Conservation (phyloP, 2,113 vertebrate genomes). For the Spermophilus dauricus region DNA sequence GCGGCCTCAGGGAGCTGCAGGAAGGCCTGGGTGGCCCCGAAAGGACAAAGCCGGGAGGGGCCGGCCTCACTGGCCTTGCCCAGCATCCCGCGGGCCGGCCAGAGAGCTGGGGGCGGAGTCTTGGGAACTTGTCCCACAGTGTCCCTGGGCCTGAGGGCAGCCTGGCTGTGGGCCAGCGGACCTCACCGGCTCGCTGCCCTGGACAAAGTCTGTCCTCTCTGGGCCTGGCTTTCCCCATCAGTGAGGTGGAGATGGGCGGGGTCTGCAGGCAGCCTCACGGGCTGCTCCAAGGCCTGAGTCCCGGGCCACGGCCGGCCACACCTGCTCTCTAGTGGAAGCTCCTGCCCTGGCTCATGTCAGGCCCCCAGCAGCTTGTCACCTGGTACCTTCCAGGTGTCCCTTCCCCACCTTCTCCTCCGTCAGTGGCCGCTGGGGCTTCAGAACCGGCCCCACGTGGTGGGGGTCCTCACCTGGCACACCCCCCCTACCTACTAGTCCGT, state of each 20-base stretch:
- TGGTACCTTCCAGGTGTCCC: not conserved
- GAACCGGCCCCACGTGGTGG: not conserved
- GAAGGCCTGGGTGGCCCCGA: not conserved
- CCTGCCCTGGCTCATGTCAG: not conserved
- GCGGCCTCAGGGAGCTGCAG: not conserved
- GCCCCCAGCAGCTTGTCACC: too few relatives aligned
- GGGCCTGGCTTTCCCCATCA: not conserved
- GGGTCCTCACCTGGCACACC: not conserved
- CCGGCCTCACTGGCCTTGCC: fast-evolving
- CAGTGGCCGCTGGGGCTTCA: not conserved
- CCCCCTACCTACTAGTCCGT: not conserved
- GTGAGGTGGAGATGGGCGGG: not conserved
- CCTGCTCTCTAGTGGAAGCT: fast-evolving
- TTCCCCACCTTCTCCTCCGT: not conserved
- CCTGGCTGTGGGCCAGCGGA: not conserved
- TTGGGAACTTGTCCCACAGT: not conserved
- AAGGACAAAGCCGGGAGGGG: fast-evolving
- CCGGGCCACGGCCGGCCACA: fast-evolving
- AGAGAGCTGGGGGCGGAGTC: not conserved
- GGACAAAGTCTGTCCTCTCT: not conserved
- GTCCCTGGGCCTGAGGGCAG: not conserved
- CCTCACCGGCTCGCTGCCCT: not conserved
- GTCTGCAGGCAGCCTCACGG: not conserved
- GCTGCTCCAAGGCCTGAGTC: too few relatives aligned
- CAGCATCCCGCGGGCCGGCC: fast-evolving